Evolutionary conservation across 2,797 vertebrate genomes (phyloP).

Genomic region (Chiloscyllium punctatum): DNA sequence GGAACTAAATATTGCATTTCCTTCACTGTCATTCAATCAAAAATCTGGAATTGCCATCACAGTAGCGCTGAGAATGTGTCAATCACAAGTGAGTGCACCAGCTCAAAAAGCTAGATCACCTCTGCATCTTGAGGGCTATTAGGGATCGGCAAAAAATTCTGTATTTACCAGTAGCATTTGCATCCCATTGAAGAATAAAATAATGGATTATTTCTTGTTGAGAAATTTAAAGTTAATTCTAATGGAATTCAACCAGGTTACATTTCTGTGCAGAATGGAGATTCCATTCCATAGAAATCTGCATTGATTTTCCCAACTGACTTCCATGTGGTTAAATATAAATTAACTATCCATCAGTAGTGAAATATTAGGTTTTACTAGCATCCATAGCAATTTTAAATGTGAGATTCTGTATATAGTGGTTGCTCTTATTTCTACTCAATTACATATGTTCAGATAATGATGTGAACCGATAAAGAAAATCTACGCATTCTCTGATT

Average conservation of each 20-base stretch:
- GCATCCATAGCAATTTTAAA: neutral
- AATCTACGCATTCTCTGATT: neutral
- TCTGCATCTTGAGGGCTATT: neutral
- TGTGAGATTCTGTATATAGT: neutral
- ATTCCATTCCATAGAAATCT: constrained; percentile 19
- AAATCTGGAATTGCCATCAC: neutral
- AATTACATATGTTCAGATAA: neutral
- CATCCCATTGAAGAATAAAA: neutral
- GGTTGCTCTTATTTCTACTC: no score
- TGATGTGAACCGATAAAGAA: neutral
- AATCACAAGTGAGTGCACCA: no score
- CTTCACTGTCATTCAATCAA: neutral
- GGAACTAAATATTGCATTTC: neutral
- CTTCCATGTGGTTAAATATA: constrained; percentile 27
- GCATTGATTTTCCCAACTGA: neutral
- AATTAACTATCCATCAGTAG: constrained; percentile 7
- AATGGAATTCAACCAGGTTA: neutral
- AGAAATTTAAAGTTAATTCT: neutral
- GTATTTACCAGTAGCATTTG: neutral
- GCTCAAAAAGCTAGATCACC: neutral
- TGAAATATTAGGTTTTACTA: constrained; percentile 33
- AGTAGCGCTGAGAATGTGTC: neutral
- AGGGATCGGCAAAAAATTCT: neutral
- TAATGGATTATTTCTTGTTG: neutral
- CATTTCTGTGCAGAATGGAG: neutral